Conservation (phyloP, 1,140 invertebrate genomes). For the Bombus confusus region DNA sequence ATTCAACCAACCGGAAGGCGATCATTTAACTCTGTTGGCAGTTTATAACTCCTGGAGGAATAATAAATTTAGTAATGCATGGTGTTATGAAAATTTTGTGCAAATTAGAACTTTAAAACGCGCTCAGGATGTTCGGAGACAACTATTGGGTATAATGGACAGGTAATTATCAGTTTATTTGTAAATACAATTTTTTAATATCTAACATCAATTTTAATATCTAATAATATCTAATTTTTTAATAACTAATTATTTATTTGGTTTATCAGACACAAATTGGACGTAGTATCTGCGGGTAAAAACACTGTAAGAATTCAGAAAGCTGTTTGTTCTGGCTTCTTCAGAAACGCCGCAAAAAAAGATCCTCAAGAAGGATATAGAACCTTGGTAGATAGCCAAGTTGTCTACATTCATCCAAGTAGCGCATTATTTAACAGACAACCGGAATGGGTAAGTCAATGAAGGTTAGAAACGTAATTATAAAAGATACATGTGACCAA, state of each 20-base stretch:
- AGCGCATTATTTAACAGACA: slow-evolving; percentile 98
- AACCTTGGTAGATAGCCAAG: slow-evolving; percentile 98
- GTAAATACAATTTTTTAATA: slow-evolving; percentile 5
- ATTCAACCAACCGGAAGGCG: slow-evolving; percentile 99
- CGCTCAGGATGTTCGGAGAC: slow-evolving; percentile 99
- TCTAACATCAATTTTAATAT: neutral
- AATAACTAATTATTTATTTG: slow-evolving; percentile 51
- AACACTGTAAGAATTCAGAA: slow-evolving; percentile 98
- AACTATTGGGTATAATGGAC: slow-evolving; percentile 99
- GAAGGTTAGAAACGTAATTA: slow-evolving; percentile 14
- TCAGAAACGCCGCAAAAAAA: slow-evolving; percentile 99
- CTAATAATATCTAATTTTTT: no score
- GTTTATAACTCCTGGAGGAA: slow-evolving; percentile 99
- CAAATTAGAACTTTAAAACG: slow-evolving; percentile 98
- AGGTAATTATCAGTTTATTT: slow-evolving; percentile 82
- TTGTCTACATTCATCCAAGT: slow-evolving; percentile 99
- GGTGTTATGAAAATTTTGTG: slow-evolving; percentile 99
- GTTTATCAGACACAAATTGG: slow-evolving; percentile 93
- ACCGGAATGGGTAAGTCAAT: slow-evolving; percentile 94
- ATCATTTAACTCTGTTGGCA: slow-evolving; percentile 98
- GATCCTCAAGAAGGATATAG: slow-evolving; percentile 99
- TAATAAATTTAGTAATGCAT: slow-evolving; percentile 99
- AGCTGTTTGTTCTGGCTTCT: slow-evolving; percentile 99
- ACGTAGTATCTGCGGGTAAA: slow-evolving; percentile 98
- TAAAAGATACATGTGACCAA: neutral